phyloP scores from a whole-genome alignment of 1,140 invertebrate species.

The Bombus difficillimus region DNA sequence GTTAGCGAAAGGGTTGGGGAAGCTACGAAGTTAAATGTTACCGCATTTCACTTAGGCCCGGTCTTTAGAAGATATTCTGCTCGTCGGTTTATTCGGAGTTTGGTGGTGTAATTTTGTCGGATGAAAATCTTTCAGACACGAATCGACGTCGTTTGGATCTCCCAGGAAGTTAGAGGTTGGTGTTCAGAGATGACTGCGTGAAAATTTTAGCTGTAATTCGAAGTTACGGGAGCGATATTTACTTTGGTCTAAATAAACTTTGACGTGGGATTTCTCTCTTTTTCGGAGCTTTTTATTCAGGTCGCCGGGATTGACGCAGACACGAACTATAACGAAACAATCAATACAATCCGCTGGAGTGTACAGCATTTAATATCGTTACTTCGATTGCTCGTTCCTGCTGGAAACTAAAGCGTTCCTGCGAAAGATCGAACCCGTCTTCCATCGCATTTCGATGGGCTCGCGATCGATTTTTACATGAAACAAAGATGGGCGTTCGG shows the following conservation, averaged over 20 bases:
- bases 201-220: conserved; percentile 22
- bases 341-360: conserved; percentile 30
- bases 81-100: background rate
- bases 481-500: background rate
- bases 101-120: too few relatives aligned
- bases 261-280: background rate
- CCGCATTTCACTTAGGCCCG: background rate
- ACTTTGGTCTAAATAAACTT: background rate
- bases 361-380: conserved; percentile 44
- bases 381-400: conserved; percentile 1
- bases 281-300: background rate
- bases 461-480: background rate
- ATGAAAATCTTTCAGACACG: background rate
- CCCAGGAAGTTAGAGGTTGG: background rate
- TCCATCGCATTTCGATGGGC: background rate
- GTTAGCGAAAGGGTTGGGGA: too few relatives aligned
- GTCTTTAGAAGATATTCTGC: background rate
- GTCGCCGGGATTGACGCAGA: conserved; percentile 12
- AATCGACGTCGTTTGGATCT: background rate
- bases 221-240: background rate
- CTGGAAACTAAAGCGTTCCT: background rate
- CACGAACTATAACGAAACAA: conserved; percentile 37
- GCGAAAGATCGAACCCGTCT: background rate
- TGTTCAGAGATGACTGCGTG: background rate
- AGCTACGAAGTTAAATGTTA: background rate